Conservation (phyloP, 1,140 invertebrate genomes). For the Geopemphigus sp. region DNA sequence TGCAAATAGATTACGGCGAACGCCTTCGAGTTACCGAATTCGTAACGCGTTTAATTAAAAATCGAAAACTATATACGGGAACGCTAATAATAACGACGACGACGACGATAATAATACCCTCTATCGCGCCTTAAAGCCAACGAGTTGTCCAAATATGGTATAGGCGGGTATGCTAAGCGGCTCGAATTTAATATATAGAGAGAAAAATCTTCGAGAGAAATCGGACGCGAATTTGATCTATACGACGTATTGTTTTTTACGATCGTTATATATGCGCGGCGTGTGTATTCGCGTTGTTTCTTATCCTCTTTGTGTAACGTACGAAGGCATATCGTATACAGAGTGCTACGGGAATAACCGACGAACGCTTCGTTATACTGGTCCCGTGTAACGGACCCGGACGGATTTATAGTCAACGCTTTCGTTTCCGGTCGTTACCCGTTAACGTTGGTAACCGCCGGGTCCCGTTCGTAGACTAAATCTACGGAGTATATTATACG, state of each 20-base stretch:
- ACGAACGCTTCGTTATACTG: too few species aligned
- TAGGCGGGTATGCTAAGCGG: conserved; percentile 45
- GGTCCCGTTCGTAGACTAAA: too few species aligned
- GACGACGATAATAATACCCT: conserved; percentile 11
- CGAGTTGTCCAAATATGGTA: conserved; percentile 38
- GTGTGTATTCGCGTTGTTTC: background rate
- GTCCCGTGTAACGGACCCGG: too few species aligned
- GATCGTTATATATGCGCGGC: conserved; percentile 24
- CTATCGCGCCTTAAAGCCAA: background rate
- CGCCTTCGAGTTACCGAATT: too few species aligned
- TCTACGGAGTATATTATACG: too few species aligned
- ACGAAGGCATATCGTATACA: background rate
- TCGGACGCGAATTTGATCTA: conserved; percentile 46
- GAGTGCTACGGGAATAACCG: too few species aligned
- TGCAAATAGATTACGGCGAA: too few species aligned
- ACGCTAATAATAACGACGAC: conserved; percentile 11
- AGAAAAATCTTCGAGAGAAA: background rate
- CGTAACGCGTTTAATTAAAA: conserved; percentile 15
- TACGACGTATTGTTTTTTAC: conserved; percentile 38
- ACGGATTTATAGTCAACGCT: too few species aligned
- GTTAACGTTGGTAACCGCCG: too few species aligned
- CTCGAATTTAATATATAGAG: background rate
- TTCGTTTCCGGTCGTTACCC: too few species aligned
- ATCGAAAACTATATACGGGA: background rate
- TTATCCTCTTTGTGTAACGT: background rate